Evolutionary conservation across 1,140 invertebrate genomes (phyloP).

Genomic region (Bradynema listronoti): DNA sequence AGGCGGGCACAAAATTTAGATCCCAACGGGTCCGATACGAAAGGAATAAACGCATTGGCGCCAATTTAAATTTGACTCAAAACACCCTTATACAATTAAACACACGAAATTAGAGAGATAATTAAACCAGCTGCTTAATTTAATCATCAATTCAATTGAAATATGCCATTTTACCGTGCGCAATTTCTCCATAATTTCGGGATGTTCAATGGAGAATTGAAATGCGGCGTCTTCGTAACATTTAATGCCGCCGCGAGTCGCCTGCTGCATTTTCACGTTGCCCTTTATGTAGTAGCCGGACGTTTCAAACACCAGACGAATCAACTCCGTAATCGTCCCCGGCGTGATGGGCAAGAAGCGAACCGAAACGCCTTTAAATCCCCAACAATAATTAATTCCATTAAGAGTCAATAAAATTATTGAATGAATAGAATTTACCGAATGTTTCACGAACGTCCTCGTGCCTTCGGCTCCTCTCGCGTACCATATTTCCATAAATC

Average conservation of each 20-base stretch:
- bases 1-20: too few relatives aligned
- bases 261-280: neutral
- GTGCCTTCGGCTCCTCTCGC: conserved; percentile 17
- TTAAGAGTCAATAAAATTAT: neutral
- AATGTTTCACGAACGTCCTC: conserved; percentile 1
- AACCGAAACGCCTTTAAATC: conserved; percentile 15
- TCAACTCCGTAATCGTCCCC: conserved; percentile 20
- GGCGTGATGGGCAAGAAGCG: conserved; percentile 8
- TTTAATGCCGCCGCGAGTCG: conserved; percentile 24
- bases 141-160: too few relatives aligned
- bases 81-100: too few relatives aligned
- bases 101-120: too few relatives aligned
- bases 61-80: too few relatives aligned
- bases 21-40: too few relatives aligned
- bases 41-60: too few relatives aligned
- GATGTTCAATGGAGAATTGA: conserved; percentile 17
- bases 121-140: too few relatives aligned
- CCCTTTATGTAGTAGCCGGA: conserved; percentile 28
- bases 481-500: conserved; percentile 17
- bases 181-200: conserved; percentile 17
- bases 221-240: conserved; percentile 32
- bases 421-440: neutral
- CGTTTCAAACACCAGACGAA: conserved; percentile 17
- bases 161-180: conserved; percentile 13
- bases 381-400: neutral